Percentiles rank a stretch among this genome's conserved stretches.
These are phyloP conservation scores for Rachycentron canadum DNA, from an alignment of 2,797 vertebrate genomes.

Conservation along the genomic window DNA sequence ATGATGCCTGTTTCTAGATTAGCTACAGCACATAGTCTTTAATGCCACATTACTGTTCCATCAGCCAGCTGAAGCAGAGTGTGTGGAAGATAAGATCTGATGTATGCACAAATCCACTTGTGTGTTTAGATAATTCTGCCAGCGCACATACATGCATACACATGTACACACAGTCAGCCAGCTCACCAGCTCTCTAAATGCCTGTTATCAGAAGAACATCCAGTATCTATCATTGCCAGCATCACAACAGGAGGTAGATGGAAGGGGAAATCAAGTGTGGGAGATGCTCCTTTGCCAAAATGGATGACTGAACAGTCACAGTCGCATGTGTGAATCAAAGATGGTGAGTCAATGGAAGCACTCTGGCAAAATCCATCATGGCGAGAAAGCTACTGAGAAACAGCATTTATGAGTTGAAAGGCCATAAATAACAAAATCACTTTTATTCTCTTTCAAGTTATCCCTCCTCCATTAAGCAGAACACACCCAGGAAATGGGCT, in stretches of 20 bases:
- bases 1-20: conserved; percentile 62
- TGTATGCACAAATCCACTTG: conserved; percentile 11
- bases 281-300: conserved; percentile 58
- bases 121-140: conserved; percentile 9
- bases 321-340: conserved; percentile 57
- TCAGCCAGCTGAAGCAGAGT: conserved; percentile 29
- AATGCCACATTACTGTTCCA: conserved; percentile 55
- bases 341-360: conserved; percentile 51
- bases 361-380: conserved; percentile 41
- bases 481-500: conserved; percentile 45
- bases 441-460: conserved; percentile 51
- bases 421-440: conserved; percentile 44
- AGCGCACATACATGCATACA: conserved; percentile 10
- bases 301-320: conserved; percentile 45
- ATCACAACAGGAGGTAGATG: conserved; percentile 53
- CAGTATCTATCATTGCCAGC: conserved; percentile 44
- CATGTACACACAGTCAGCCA: conserved; percentile 26
- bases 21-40: conserved; percentile 6
- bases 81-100: conserved; percentile 35
- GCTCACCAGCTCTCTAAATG: conserved; percentile 48
- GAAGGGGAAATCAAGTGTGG: conserved; percentile 54
- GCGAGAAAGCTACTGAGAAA: conserved; percentile 34
- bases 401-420: conserved; percentile 43
- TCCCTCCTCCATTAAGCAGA: conserved; percentile 43
- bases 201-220: conserved; percentile 60